Conservation (phyloP, 2,113 vertebrate species). For the Aspiorhynchus laticeps region DNA sequence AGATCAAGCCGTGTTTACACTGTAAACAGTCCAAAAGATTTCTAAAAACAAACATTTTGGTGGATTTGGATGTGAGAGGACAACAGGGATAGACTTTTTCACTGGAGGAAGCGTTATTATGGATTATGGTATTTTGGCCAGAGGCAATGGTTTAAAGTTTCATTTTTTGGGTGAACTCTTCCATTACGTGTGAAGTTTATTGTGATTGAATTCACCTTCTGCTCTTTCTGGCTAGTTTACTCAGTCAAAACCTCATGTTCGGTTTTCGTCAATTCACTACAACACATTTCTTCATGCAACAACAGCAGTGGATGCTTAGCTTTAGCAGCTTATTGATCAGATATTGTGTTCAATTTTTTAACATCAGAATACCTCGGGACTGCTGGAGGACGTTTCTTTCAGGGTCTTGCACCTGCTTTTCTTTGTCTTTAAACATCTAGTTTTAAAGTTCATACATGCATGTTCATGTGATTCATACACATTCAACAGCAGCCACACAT, state of each 20-base stretch:
- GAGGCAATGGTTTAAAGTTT: background rate
- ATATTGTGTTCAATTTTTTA: background rate
- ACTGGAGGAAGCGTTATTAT: too few species aligned
- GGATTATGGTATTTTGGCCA: background rate
- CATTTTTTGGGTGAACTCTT: background rate
- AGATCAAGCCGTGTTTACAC: background rate
- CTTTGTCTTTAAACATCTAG: background rate
- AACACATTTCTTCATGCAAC: background rate
- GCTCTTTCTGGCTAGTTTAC: background rate
- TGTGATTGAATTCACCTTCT: background rate
- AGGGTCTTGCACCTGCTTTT: background rate
- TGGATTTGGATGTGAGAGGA: background rate
- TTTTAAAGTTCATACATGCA: background rate
- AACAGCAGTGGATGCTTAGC: background rate
- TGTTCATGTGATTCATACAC: background rate
- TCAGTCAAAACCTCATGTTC: background rate
- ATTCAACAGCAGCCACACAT: background rate
- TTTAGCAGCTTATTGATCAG: constrained; percentile 11
- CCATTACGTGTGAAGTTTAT: background rate
- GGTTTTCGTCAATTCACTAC: background rate
- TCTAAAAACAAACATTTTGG: too few species aligned
- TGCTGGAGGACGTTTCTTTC: background rate
- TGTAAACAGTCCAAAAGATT: background rate
- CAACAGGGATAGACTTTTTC: background rate
- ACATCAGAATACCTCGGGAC: background rate